phyloP scores from a whole-genome alignment of 2,113 vertebrate species.

The Peromyscus californicus region DNA sequence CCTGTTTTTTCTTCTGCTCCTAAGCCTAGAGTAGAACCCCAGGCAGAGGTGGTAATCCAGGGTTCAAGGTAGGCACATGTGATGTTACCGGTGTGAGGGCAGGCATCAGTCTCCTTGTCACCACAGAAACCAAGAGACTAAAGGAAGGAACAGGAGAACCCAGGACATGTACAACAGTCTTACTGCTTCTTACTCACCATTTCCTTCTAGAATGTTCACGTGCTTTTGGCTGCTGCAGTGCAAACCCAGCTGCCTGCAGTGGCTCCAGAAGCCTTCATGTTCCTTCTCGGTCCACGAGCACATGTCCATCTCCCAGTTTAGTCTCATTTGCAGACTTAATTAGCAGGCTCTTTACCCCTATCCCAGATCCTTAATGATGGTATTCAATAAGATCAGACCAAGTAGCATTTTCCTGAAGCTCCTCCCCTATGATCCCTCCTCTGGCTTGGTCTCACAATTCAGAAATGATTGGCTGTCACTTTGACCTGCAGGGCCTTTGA shows the following conservation, averaged over 20 bases:
- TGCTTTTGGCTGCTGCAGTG: not conserved
- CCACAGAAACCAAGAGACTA: not conserved
- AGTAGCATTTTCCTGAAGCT: constrained; percentile 56
- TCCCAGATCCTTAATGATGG: constrained; percentile 76
- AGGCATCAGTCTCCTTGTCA: not conserved
- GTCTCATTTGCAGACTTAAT: constrained; percentile 79
- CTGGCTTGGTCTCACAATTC: constrained; percentile 1
- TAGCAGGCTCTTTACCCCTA: constrained; percentile 78
- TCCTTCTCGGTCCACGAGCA: constrained; percentile 68
- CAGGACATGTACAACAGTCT: not conserved
- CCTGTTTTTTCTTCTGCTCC: not conserved
- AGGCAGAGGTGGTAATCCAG: not conserved
- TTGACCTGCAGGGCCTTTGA: constrained; percentile 6
- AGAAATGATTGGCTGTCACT: not conserved
- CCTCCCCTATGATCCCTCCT: not conserved
- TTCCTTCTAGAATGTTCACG: not conserved
- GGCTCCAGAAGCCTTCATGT: constrained; percentile 66
- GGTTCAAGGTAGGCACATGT: not conserved
- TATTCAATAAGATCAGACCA: constrained; percentile 77
- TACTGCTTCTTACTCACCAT: not conserved
- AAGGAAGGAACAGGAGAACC: not conserved
- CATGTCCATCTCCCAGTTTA: constrained; percentile 75
- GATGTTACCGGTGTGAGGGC: accelerated
- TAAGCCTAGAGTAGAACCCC: not conserved
- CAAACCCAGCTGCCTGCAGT: not conserved